Base-by-base conservation (phyloP, 2,797 vertebrate genomes). In the Rhyacichthys aspro region DNA sequence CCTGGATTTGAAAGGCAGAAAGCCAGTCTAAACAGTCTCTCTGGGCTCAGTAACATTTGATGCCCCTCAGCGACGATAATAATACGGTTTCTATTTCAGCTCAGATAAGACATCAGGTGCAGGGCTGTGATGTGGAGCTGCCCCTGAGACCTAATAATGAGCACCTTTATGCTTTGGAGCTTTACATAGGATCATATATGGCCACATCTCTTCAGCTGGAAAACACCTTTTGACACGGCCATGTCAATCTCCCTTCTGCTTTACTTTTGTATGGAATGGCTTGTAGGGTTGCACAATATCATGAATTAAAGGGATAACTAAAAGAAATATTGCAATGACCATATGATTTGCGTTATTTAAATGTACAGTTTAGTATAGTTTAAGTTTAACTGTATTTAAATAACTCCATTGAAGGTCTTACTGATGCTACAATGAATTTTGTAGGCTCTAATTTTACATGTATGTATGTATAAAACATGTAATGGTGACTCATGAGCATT, bases 21-120 rank as follows among this genome's bases (percentile, higher is more conserved):
- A 4, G 23, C 4, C 23, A 28, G 23, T 28, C 23, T 28, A 28
- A 28, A 28, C 23, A 2, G 38, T 8, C 55, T 56, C 44, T 50
- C 11, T 15, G 63, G 68, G 55, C 66, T 55, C 66, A 32, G 57
- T 52, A 71, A 71, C 76, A 78, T 69, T 72, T 71, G 66, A 62
- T 60, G 65, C 9, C 65, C 63, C 49, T 75, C 58, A 68, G 50
- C 59, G 55, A 45, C 1, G 7, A 23, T 28, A 59, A 44, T 28
- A 43, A 57, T 57, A 59, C 59, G 55, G 64, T 73, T 74, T 73
- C 66, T 50, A 53, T 61, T 65, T 70, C 53, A 62, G 60, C 54
- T 53, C 11, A 7, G 49, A 62, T 28, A 55, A n/a, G n/a, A 60
- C 52, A 59, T 63, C 61, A 73, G 55, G 56, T 12, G 33, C 43